Evolutionary conservation across 2,113 vertebrate genomes (phyloP).

Genomic region (Herpetotheres cachinnans): DNA sequence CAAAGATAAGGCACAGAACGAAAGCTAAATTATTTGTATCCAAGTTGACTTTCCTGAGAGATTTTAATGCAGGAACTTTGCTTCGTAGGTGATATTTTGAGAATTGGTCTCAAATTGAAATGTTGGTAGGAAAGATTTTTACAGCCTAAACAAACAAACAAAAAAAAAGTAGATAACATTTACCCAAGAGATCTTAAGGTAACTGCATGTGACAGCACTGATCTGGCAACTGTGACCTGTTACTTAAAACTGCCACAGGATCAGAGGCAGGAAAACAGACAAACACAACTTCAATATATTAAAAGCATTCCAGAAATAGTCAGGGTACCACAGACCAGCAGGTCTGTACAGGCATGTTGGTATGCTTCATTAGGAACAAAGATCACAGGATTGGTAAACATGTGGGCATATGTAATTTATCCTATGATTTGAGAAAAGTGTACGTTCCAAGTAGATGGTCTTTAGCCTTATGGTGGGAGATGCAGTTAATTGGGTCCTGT

Average conservation of each 20-base stretch:
- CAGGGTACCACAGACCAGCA: background rate
- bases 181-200: background rate
- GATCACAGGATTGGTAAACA: background rate
- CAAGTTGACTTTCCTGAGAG: background rate
- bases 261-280: background rate
- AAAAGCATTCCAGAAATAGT: slow-evolving; percentile 32
- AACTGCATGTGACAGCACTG: background rate
- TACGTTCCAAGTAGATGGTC: background rate
- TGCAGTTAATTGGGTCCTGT: background rate
- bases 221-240: background rate
- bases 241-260: background rate
- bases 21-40: background rate
- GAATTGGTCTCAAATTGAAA: background rate
- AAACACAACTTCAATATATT: background rate
- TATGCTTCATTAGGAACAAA: background rate
- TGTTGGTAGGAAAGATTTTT: background rate
- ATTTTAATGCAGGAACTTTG: background rate
- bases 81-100: background rate
- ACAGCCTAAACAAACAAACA: background rate
- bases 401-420: background rate
- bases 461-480: background rate
- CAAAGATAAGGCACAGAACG: background rate
- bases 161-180: background rate
- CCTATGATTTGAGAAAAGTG: background rate
- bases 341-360: background rate